Evolutionary conservation across 1,140 invertebrate species (phyloP), one percentile per base, ranked within the genome.

Genomic region (Habropoda laboriosa): DNA sequence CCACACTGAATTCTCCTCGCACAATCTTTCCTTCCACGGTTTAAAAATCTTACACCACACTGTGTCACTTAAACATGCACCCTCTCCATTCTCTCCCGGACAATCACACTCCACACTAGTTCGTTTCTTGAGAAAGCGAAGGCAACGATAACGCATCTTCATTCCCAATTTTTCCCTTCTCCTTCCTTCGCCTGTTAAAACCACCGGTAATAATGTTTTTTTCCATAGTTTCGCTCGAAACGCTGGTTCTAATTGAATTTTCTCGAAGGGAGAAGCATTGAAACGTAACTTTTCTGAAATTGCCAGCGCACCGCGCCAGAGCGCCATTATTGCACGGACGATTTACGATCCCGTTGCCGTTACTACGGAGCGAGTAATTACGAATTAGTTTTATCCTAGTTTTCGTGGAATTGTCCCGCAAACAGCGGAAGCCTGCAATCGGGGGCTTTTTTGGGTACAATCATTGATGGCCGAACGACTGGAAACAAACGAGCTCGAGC

Each of bases 371-470:
- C 51, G 16, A 38, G 45, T 35, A 38, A 51, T 63, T 61, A 73
- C 71, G 40, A 53, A 64, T 75, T 64, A 75, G 72, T 75, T 75
- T 75, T 53, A 75, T 27, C 47, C 60, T 3, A 75, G 72, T 64
- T 75, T 53, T 64, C 60, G 47, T 35, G 72, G 42, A 38, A 53
- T 40, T 40, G 60, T 40, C 16, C 38, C 6, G 30, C 16, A 24
- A 60, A 60, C n/a, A 73, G 42, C 27, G 0, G n/a, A n/a, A 64
- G 49, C 42, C 38, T 24, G 24, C 35, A 35, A 40, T 70, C 67
- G 35, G 35, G 18, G 24, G 30, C 18, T n/a, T n/a, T n/a, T n/a
- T n/a, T n/a, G n/a, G 24, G 53, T 49, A 60, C 42, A 73, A 63
- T 74, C 72, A 45, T 32, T 45, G 72, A 63, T 40, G 32, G 10